A percentile compares a stretch with the other conserved stretches of the same genome.
phyloP scores from a whole-genome alignment of 92 coral and sea anemone species.

The Desmophyllum pertusum region DNA sequence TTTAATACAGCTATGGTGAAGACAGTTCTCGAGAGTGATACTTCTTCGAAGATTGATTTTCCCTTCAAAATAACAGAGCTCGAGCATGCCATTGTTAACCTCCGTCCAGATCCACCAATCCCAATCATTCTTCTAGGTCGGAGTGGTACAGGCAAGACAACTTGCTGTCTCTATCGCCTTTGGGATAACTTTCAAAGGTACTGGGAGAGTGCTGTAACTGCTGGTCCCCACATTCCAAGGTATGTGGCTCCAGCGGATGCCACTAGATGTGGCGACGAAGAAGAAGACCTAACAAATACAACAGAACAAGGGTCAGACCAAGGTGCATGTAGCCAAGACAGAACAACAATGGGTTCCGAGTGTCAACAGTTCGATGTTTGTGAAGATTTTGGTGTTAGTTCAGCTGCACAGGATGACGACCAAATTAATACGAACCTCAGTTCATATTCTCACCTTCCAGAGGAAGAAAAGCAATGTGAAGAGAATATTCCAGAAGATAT shows the following conservation, averaged over 20 bases:
- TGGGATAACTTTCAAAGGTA: constrained; percentile 87
- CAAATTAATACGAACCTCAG: neutral
- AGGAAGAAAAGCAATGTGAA: neutral
- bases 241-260: constrained; percentile 28
- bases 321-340: neutral
- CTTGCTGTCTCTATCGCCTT: constrained; percentile 94
- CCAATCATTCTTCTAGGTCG: constrained; percentile 92
- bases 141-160: constrained; percentile 98
- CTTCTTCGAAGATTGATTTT: constrained; percentile 68
- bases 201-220: constrained; percentile 83
- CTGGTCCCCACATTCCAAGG: constrained; percentile 88
- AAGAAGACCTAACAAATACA: neutral
- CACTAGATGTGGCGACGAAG: neutral
- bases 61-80: constrained; percentile 95
- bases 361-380: neutral
- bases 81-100: constrained; percentile 92
- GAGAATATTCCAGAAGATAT: constrained; percentile 5
- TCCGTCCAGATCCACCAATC: constrained; percentile 69
- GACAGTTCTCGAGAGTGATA: constrained; percentile 72
- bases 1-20: constrained; percentile 79
- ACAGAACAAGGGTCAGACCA: neutral
- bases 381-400: neutral
- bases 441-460: neutral
- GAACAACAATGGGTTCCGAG: neutral
- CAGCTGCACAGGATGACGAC: neutral